These are phyloP conservation scores for Gobio gobio DNA, from an alignment of 2,113 vertebrate genomes.

Conservation along the genomic window DNA sequence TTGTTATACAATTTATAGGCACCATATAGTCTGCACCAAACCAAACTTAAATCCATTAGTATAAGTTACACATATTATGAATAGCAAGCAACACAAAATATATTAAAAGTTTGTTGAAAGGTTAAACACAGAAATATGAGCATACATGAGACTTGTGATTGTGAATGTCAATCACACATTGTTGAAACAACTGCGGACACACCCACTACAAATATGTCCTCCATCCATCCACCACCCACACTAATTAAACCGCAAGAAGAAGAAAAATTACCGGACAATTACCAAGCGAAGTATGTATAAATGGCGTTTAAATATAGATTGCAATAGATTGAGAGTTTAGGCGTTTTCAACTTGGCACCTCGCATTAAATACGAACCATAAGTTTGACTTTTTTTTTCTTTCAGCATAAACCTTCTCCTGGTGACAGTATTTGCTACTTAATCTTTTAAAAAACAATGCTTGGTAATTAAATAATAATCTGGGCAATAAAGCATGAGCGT, in stretches of 20 bases:
- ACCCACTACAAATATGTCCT: conserved; percentile 20
- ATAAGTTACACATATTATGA: background rate
- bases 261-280: background rate
- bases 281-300: background rate
- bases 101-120: background rate
- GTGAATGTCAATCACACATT: background rate
- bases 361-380: background rate
- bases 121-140: background rate
- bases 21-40: background rate
- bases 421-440: background rate
- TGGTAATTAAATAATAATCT: background rate
- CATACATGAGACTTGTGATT: background rate
- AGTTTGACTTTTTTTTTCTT: background rate
- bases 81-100: background rate
- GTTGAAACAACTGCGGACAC: conserved; percentile 19
- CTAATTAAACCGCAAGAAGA: background rate
- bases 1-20: background rate
- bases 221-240: background rate
- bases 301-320: background rate
- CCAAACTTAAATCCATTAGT: background rate
- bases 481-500: background rate
- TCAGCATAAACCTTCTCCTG: background rate
- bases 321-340: background rate
- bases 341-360: background rate
- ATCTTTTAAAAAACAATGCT: background rate